Percentiles rank a stretch among this genome's conserved stretches.
These are phyloP conservation scores for Zaprionus gabonicus DNA, from an alignment of 1,140 invertebrate genomes.

Conservation along the genomic window DNA sequence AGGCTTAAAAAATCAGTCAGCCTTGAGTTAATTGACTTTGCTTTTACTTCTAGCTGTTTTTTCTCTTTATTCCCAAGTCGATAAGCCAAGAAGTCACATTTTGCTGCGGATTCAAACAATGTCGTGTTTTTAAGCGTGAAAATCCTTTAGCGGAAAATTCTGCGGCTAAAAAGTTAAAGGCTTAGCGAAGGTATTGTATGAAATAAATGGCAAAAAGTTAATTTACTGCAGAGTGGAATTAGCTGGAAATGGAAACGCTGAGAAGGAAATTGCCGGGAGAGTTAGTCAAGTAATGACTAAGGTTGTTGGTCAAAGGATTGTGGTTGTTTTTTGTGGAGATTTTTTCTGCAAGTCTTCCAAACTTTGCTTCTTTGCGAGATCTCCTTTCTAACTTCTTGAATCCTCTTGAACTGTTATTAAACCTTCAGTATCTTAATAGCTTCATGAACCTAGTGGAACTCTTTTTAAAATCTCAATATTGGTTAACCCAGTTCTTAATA, in stretches of 20 bases:
- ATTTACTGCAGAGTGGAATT: conserved; percentile 39
- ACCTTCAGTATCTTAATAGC: too few relatives aligned
- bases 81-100: conserved; percentile 78
- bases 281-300: background rate
- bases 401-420: too few relatives aligned
- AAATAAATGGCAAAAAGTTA: conserved; percentile 57
- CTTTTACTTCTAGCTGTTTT: conserved; percentile 16
- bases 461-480: background rate
- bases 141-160: conserved; percentile 18
- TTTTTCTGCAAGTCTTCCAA: too few relatives aligned
- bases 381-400: too few relatives aligned
- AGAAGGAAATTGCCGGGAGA: background rate
- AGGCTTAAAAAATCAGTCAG: conserved; percentile 69
- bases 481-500: background rate
- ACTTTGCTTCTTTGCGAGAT: background rate
- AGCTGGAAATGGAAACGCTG: background rate
- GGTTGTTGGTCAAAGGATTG: background rate
- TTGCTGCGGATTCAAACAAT: conserved; percentile 44
- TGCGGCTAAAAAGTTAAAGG: conserved; percentile 48
- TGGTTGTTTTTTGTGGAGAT: too few relatives aligned
- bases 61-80: conserved; percentile 51
- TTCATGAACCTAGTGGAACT: too few relatives aligned
- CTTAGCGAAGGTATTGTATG: conserved; percentile 14
- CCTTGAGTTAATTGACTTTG: conserved; percentile 50
- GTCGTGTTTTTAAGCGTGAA: conserved; percentile 34